A percentile compares a stretch with the other conserved stretches of the same genome.
Evolutionary conservation across 35 echinoderm and acorn worm species (phyloP).

Genomic region (Apostichopus japonicus): DNA sequence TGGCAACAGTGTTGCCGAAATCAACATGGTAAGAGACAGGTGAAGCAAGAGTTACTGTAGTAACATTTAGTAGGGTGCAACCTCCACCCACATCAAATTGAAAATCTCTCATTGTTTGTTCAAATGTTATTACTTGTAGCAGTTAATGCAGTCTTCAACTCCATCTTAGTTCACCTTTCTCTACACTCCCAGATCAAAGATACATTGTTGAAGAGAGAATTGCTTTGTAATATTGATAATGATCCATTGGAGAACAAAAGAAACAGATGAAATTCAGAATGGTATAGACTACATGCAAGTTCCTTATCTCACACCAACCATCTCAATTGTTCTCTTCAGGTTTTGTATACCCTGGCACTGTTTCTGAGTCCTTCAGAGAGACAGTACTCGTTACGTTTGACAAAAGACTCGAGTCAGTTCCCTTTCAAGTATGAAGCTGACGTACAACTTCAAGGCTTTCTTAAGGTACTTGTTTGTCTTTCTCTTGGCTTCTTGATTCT

Average conservation of each 20-base stretch:
- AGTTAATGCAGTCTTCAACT: too few species aligned
- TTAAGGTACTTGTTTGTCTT: conserved; percentile 73
- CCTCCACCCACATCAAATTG: too few species aligned
- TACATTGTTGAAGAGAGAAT: too few species aligned
- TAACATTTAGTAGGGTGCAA: too few species aligned
- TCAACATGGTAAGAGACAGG: conserved; percentile 79
- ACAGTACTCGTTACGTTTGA: conserved; percentile 71
- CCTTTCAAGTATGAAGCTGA: conserved; percentile 72
- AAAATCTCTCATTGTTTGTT: too few species aligned
- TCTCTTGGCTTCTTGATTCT: neutral
- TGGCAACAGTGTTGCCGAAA: conserved; percentile 80
- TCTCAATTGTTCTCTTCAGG: conserved; percentile 50
- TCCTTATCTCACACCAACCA: neutral
- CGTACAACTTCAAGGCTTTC: conserved; percentile 83
- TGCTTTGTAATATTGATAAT: too few species aligned
- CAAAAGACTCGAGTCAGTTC: conserved; percentile 6
- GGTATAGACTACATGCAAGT: neutral
- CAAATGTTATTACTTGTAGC: too few species aligned
- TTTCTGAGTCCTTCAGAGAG: conserved; percentile 80
- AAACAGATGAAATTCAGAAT: too few species aligned
- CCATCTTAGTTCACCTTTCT: too few species aligned
- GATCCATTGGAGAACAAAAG: too few species aligned
- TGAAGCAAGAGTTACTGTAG: too few species aligned
- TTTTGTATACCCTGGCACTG: conserved; percentile 86
- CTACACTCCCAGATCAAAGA: too few species aligned